Conservation (phyloP, 2,113 vertebrate species). For the Galbula dea region DNA sequence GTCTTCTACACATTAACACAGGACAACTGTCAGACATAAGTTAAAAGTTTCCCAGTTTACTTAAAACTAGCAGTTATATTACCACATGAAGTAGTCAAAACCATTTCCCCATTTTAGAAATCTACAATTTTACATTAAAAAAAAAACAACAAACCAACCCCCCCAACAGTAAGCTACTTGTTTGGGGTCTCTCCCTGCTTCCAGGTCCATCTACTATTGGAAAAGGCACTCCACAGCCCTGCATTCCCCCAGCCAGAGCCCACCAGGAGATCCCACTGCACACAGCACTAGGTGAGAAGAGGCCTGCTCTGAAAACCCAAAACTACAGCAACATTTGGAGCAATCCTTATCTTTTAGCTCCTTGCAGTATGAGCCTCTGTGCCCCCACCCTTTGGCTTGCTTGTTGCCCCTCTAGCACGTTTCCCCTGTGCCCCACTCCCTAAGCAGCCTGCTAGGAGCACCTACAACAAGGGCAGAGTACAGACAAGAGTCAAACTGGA, state of each 20-base stretch:
- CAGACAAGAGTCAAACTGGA: background rate
- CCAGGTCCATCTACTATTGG: background rate
- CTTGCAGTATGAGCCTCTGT: background rate
- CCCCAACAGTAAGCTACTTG: background rate
- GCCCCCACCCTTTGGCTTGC: background rate
- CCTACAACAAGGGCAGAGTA: background rate
- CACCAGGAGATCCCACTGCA: accelerated
- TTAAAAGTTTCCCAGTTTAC: conserved; percentile 80
- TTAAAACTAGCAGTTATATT: conserved; percentile 78
- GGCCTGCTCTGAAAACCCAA: background rate
- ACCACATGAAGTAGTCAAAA: conserved; percentile 68
- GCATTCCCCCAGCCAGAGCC: background rate
- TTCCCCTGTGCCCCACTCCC: background rate
- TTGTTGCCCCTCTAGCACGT: background rate
- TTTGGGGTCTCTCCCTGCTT: conserved; percentile 12
- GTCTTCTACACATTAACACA: conserved; percentile 86
- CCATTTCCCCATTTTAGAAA: conserved; percentile 73
- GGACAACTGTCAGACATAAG: conserved; percentile 80
- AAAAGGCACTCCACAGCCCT: conserved; percentile 56
- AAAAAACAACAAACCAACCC: background rate
- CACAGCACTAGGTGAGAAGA: background rate
- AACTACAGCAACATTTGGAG: background rate
- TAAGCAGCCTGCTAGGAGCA: background rate
- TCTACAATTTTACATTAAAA: conserved; percentile 70
- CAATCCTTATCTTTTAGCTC: accelerated